Evolutionary conservation across 2,113 vertebrate genomes (phyloP).

Genomic region (Callaeas wilsoni): DNA sequence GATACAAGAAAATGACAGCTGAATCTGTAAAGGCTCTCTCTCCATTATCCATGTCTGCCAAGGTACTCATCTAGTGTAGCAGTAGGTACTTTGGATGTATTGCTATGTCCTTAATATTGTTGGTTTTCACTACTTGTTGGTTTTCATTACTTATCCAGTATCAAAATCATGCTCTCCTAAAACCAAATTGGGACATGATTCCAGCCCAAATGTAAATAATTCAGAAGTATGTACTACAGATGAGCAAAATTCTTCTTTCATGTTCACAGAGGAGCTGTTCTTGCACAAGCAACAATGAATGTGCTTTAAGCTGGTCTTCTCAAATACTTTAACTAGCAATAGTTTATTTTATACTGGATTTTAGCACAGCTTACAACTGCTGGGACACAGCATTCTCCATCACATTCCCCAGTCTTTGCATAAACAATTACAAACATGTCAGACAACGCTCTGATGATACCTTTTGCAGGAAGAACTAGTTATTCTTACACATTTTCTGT

Average conservation of each 20-base stretch:
- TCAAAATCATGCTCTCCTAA: not conserved
- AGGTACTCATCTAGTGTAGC: not conserved
- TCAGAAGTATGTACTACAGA: not conserved
- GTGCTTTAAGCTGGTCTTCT: not conserved
- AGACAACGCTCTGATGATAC: not conserved
- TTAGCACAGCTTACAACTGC: not conserved
- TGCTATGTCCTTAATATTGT: not conserved
- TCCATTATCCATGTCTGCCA: not conserved
- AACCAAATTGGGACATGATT: not conserved
- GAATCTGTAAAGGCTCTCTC: not conserved
- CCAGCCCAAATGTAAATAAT: not conserved
- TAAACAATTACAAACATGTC: not conserved
- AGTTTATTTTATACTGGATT: not conserved
- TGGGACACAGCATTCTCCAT: not conserved
- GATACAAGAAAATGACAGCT: conserved; percentile 13
- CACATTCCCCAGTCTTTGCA: not conserved
- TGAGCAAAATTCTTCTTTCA: not conserved
- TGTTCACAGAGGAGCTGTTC: not conserved
- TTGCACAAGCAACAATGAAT: not conserved
- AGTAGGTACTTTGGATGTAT: not conserved
- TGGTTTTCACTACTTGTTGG: not conserved
- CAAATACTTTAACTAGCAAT: not conserved
- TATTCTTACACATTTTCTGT: not conserved
- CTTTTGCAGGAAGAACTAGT: not conserved
- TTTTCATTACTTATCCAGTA: not conserved